Evolutionary conservation across 2,888 invertebrate genomes (phyloP).

Genomic region (Cenopis cana): DNA sequence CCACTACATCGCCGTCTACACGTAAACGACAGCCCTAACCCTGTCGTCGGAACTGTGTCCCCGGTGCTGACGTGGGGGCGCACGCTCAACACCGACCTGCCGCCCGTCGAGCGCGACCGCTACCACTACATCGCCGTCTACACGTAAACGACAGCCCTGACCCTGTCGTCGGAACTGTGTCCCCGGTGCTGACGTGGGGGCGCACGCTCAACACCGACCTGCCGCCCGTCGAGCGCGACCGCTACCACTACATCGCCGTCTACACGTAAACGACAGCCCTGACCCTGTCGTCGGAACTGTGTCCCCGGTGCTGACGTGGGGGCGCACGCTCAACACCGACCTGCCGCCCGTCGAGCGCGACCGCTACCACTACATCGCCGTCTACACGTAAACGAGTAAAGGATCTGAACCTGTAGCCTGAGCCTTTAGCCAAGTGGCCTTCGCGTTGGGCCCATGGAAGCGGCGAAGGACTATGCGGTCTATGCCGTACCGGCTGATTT

Average conservation of each 20-base stretch:
- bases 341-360: slow-evolving; percentile 63
- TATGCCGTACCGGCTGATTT: background rate
- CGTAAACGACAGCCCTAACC: slow-evolving; percentile 71
- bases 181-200: slow-evolving; percentile 80
- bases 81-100: slow-evolving; percentile 78
- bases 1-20: slow-evolving; percentile 72
- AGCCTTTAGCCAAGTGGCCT: background rate
- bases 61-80: slow-evolving; percentile 80
- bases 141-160: slow-evolving; percentile 68
- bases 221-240: slow-evolving; percentile 62
- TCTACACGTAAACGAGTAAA: slow-evolving; percentile 58
- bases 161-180: slow-evolving; percentile 81
- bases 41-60: slow-evolving; percentile 81
- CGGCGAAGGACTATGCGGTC: background rate
- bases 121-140: slow-evolving; percentile 74
- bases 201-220: slow-evolving; percentile 79
- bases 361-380: slow-evolving; percentile 72
- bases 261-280: slow-evolving; percentile 74
- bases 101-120: slow-evolving; percentile 61
- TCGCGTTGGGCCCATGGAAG: background rate
- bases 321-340: slow-evolving; percentile 79
- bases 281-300: slow-evolving; percentile 82
- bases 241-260: slow-evolving; percentile 73
- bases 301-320: slow-evolving; percentile 80
- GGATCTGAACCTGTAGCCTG: background rate